A percentile compares a stretch with the other conserved stretches of the same genome.
Conservation (phyloP, 2,888 invertebrate genomes). For the Melanchra persicariae region DNA sequence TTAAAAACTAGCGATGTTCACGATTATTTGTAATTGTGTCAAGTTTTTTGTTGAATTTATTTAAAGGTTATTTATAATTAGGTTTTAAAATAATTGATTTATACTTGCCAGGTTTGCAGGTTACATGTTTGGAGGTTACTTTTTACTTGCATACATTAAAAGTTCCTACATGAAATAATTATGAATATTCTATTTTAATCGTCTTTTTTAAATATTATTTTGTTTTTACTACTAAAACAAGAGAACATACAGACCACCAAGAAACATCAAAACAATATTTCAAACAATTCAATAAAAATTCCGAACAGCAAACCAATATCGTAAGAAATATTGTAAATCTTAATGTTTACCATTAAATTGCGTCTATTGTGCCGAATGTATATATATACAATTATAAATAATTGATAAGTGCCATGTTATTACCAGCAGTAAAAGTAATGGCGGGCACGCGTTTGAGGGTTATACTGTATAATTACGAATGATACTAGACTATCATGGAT, state of each 20-base stretch:
- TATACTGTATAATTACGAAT: conserved; percentile 68
- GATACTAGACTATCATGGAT: conserved; percentile 62
- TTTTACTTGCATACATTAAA: conserved; percentile 4
- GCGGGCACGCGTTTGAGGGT: conserved; percentile 75
- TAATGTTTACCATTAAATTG: conserved; percentile 60
- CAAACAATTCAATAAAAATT: conserved; percentile 49
- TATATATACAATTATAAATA: conserved; percentile 69
- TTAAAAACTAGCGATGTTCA: conserved; percentile 8
- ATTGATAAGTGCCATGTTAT: conserved; percentile 77
- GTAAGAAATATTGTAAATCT: conserved; percentile 64
- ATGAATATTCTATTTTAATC: not conserved
- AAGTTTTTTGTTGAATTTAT: conserved; percentile 13
- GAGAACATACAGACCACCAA: too few relatives aligned
- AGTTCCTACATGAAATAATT: not conserved
- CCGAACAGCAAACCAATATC: conserved; percentile 47
- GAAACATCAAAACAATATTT: conserved; percentile 33
- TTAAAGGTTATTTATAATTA: conserved; percentile 26
- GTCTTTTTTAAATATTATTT: not conserved
- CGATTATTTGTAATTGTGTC: conserved; percentile 7
- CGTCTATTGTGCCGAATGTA: conserved; percentile 63
- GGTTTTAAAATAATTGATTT: conserved; percentile 14
- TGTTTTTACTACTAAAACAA: not conserved
- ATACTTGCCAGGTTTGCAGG: not conserved
- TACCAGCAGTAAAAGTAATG: conserved; percentile 80
- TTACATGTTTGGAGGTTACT: conserved; percentile 15